phyloP scores from a whole-genome alignment of 1,140 invertebrate genomes.

The Akabosia matsudoensis region DNA sequence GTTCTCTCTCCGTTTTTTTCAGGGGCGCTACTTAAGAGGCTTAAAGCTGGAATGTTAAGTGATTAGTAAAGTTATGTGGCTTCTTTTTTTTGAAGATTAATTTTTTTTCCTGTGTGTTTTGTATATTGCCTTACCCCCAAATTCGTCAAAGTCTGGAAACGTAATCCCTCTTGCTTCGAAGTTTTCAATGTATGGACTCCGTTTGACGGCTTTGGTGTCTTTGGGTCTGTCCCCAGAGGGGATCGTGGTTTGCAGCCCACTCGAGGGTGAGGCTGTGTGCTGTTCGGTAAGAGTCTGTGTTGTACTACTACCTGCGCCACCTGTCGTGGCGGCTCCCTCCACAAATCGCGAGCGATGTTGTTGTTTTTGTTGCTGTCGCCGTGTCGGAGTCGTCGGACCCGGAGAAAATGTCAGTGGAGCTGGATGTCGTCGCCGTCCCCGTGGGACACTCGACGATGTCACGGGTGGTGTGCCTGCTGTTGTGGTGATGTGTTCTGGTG shows the following conservation, averaged over 20 bases:
- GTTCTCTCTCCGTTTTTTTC: too few species aligned
- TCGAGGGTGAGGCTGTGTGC: too few species aligned
- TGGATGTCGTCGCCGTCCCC: not conserved
- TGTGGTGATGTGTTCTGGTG: not conserved
- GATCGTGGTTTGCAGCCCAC: too few species aligned
- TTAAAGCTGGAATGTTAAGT: not conserved
- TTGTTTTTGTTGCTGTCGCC: not conserved
- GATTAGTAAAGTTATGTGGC: not conserved
- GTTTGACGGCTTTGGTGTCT: constrained; percentile 46
- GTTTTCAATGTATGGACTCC: constrained; percentile 43
- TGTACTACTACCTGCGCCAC: not conserved
- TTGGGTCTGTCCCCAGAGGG: constrained; percentile 31
- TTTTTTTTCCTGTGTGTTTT: not conserved
- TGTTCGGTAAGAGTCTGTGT: too few species aligned
- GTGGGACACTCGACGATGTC: not conserved
- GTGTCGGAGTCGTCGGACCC: not conserved
- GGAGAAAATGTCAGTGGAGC: not conserved
- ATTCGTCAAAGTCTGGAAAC: constrained; percentile 47
- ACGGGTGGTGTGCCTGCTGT: not conserved
- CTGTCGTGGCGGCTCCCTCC: not conserved
- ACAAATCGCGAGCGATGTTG: not conserved
- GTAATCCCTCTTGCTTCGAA: constrained; percentile 34
- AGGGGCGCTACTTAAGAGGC: too few species aligned
- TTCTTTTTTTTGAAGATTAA: not conserved
- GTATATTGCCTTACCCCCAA: constrained; percentile 40